Base-by-base conservation (phyloP, 2,888 invertebrate genomes). In the Aphrophora alni region DNA sequence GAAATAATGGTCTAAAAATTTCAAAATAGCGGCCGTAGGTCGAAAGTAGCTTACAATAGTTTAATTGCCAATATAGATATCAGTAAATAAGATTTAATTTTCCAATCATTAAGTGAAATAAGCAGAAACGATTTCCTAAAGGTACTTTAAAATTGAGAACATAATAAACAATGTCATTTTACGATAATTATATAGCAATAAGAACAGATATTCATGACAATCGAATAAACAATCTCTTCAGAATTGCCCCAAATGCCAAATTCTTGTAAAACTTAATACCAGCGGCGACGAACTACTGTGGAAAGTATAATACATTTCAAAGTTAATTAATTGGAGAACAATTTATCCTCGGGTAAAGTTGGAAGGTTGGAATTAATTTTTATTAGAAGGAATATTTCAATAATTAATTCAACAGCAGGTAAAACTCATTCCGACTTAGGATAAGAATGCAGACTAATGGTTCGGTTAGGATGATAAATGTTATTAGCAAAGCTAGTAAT, bases 321-420 rank as follows among this genome's bases (percentile, higher is more conserved):
- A 7, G 33, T 33, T 33, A 33, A 33, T 33, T 33, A 33, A 33
- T 33, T 10, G 5, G 33, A 5, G n/a, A 8, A 2, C 21, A 71
- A 10, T 71, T 71, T 71, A 24, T 17, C 5, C 25, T 14, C 5
- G 70, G n/a, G 26, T 27, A 2, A 21, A 27, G 8, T 5, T 27
- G 33, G 75, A 59, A 33, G 75, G 59, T 44, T 25, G 25, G 33
- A 38, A 38, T 74, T 38, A 74, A 74, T 74, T 17, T 28, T 74
- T 74, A 33, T 38, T 59, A 38, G 27, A 44, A n/a, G 1, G 21
- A 44, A 38, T 44, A 14, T 44, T 44, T 44, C 8, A 44, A 44
- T 44, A 44, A 44, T 44, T 44, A 44, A 44, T 44, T 44, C 44
- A 2, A 14, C 44, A 14, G 8, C 44, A 14, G 8, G 44, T 44